phyloP scores from a whole-genome alignment of 2,797 vertebrate genomes.

The Oceanodroma leucorhoa region DNA sequence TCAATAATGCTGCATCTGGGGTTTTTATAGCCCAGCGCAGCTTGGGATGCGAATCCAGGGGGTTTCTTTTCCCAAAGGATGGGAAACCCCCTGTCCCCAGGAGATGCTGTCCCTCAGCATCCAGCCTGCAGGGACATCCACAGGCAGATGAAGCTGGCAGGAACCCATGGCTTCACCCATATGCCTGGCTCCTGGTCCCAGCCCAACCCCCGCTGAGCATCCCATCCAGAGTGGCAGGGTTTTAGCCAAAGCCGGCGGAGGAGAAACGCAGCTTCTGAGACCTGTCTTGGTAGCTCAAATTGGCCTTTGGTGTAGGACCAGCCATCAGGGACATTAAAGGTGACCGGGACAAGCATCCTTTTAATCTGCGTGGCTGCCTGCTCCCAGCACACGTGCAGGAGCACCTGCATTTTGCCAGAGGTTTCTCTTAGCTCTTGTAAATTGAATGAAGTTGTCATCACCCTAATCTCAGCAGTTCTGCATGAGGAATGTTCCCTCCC shows the following conservation, averaged over 20 bases:
- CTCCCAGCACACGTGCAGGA: background rate
- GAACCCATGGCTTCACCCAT: background rate
- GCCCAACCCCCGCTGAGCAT: background rate
- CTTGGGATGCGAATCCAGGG: background rate
- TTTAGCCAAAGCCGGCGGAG: background rate
- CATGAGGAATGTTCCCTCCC: background rate
- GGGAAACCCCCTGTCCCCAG: background rate
- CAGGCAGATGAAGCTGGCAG: background rate
- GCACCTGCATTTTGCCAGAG: fast-evolving
- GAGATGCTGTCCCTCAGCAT: background rate
- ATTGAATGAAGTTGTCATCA: background rate
- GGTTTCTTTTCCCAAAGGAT: background rate
- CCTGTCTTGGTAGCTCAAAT: background rate
- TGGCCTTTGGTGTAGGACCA: background rate
- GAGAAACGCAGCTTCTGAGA: background rate
- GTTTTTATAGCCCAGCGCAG: background rate
- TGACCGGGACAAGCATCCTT: background rate
- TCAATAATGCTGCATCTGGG: fast-evolving
- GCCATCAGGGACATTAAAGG: background rate
- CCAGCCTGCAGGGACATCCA: background rate
- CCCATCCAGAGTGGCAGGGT: background rate
- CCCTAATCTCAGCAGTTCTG: background rate
- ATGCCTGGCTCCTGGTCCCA: background rate
- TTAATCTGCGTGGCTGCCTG: background rate
- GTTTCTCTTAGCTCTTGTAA: background rate